phyloP scores from a whole-genome alignment of 2,888 invertebrate species.

The Noctua comes region DNA sequence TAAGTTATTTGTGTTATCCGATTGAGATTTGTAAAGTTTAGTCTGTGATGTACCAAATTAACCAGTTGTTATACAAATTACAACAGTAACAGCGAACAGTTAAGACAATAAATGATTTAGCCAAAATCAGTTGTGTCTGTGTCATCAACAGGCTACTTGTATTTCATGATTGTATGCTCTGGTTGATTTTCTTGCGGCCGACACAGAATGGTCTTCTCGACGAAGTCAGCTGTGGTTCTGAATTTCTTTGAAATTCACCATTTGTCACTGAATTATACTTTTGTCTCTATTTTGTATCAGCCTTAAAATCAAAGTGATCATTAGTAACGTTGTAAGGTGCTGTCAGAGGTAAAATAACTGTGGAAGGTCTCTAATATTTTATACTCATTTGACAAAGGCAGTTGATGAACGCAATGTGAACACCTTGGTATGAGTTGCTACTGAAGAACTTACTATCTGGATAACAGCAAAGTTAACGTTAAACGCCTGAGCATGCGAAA shows the following conservation, averaged over 20 bases:
- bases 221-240: background rate
- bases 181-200: background rate
- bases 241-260: background rate
- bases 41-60: constrained; percentile 10
- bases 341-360: background rate
- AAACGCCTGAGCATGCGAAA: background rate
- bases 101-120: background rate
- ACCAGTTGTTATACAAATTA: constrained; percentile 2
- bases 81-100: background rate
- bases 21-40: constrained; percentile 11
- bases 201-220: too few species aligned
- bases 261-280: background rate
- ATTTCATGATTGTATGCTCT: background rate
- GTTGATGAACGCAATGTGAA: background rate
- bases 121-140: background rate
- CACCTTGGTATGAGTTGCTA: background rate
- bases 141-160: background rate
- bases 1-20: constrained; percentile 32
- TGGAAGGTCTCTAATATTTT: background rate
- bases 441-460: too few species aligned
- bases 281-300: background rate
- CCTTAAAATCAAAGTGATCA: background rate
- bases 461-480: background rate
- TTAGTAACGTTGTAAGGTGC: background rate
- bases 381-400: background rate